Conservation (phyloP, 92 coral and sea anemone species). For the Palythoa grandiflora region DNA sequence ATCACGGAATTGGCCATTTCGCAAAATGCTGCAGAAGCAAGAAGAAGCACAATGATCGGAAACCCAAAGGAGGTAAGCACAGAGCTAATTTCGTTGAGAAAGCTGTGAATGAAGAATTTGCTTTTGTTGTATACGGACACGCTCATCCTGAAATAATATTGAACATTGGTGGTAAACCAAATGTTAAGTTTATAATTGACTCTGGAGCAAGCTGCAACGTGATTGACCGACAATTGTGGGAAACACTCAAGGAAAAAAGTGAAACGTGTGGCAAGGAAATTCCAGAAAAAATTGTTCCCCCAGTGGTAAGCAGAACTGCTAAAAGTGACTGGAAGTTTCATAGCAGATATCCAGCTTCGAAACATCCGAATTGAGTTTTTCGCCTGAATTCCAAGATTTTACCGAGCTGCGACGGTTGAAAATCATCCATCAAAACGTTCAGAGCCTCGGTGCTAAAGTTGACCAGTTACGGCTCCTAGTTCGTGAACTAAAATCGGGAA, state of each 20-base stretch:
- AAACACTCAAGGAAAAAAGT: slow-evolving; percentile 33
- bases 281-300: slow-evolving; percentile 45
- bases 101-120: slow-evolving; percentile 43
- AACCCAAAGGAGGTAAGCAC: slow-evolving; percentile 12
- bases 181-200: slow-evolving; percentile 62
- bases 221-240: slow-evolving; percentile 64
- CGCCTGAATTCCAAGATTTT: too few species aligned
- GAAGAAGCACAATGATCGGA: slow-evolving; percentile 24
- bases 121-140: slow-evolving; percentile 54
- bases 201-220: slow-evolving; percentile 77
- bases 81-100: neutral
- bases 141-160: slow-evolving; percentile 38
- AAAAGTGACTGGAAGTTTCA: slow-evolving; percentile 54
- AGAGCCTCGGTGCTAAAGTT: too few species aligned
- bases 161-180: slow-evolving; percentile 62
- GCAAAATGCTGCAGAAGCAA: slow-evolving; percentile 58
- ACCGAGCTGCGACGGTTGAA: too few species aligned
- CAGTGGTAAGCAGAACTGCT: slow-evolving; percentile 65
- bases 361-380: too few species aligned
- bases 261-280: slow-evolving; percentile 55
- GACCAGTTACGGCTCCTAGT: neutral
- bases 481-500: slow-evolving; percentile 1
- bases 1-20: slow-evolving; percentile 58
- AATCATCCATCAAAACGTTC: neutral
- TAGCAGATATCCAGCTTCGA: slow-evolving; percentile 32